A percentile compares a stretch with the other conserved stretches of the same genome.
These are phyloP conservation scores for Betta splendens DNA, from an alignment of 2,797 vertebrate species.

Conservation along the genomic window DNA sequence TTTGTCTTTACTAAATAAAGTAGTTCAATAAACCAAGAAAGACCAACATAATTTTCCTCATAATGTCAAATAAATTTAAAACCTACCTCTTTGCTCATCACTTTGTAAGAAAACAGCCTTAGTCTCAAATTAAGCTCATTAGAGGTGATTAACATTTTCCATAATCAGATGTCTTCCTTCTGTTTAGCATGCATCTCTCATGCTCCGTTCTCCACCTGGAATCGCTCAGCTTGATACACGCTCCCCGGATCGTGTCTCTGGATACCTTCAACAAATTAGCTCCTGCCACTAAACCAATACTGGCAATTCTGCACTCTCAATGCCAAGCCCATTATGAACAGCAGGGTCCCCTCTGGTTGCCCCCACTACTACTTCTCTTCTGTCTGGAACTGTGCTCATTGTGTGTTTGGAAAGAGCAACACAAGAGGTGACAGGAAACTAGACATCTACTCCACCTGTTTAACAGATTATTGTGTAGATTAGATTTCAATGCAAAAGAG, in stretches of 20 bases:
- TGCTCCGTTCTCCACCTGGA: conserved; percentile 23
- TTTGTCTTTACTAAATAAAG: not conserved
- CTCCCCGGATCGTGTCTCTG: conserved; percentile 23
- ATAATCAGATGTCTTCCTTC: conserved; percentile 10
- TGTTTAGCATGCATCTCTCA: conserved; percentile 15
- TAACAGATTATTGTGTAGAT: no score
- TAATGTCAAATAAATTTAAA: not conserved
- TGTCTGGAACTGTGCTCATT: conserved; percentile 14
- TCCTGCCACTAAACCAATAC: conserved; percentile 28
- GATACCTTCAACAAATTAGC: conserved; percentile 40
- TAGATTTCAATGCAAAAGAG: no score
- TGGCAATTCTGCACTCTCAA: conserved; percentile 11
- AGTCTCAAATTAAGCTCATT: conserved; percentile 26
- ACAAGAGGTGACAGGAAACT: no score
- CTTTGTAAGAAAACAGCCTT: conserved; percentile 3
- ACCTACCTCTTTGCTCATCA: not conserved
- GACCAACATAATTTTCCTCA: not conserved
- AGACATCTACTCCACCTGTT: no score
- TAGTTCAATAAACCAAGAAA: not conserved
- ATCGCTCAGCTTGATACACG: conserved; percentile 24
- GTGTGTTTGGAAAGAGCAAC: conserved; percentile 32
- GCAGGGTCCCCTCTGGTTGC: conserved; percentile 12
- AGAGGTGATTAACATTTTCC: conserved; percentile 12
- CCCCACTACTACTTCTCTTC: conserved; percentile 22
- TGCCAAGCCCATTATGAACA: conserved; percentile 36